Evolutionary conservation across 1,140 invertebrate genomes (phyloP).

Genomic region (Temnothorax curvispinosus): DNA sequence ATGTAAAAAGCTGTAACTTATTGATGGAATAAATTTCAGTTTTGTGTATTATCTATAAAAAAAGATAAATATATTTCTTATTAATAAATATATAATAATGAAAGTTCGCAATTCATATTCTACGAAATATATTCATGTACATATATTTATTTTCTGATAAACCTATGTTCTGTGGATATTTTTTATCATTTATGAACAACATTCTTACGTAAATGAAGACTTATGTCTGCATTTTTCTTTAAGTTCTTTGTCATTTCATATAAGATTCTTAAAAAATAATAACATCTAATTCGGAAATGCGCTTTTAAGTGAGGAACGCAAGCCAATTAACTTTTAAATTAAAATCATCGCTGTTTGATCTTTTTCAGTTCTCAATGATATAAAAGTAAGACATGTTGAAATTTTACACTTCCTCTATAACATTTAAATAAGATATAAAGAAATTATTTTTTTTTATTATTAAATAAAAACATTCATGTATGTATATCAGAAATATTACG

Average conservation of each 20-base stretch:
- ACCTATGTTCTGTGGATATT: background rate
- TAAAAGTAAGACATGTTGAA: background rate
- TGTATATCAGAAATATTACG: background rate
- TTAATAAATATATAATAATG: background rate
- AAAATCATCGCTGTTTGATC: background rate
- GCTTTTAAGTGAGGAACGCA: background rate
- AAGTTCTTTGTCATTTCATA: background rate
- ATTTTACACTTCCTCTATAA: background rate
- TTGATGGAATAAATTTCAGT: background rate
- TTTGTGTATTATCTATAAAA: background rate
- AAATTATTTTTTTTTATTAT: background rate
- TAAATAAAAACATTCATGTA: background rate
- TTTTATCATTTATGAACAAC: conserved; percentile 8
- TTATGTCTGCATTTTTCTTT: background rate
- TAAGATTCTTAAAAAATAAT: background rate
- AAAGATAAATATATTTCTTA: background rate
- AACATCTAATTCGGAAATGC: background rate
- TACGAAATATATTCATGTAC: background rate
- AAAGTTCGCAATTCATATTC: background rate
- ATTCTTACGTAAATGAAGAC: background rate
- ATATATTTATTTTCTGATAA: background rate
- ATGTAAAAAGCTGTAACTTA: conserved; percentile 2
- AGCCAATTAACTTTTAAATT: background rate
- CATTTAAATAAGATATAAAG: background rate
- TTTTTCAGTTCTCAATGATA: background rate